phyloP scores from a whole-genome alignment of 2,888 invertebrate species.

The Acanthopleura granulata region DNA sequence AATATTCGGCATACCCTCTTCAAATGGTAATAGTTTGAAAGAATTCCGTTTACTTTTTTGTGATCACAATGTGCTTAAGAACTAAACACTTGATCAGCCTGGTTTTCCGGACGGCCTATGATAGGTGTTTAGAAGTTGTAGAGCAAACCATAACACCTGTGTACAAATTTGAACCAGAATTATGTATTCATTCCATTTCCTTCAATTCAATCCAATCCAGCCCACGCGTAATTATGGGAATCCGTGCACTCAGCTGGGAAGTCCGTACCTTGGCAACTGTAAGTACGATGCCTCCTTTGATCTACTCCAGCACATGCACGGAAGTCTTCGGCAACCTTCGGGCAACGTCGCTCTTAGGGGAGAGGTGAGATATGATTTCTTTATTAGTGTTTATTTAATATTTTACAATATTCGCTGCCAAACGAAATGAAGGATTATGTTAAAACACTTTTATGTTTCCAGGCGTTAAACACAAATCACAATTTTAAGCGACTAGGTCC shows the following conservation, averaged over 20 bases:
- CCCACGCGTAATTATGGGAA: constrained; percentile 46
- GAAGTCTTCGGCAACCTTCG: not conserved
- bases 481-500: too few relatives aligned
- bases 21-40: too few relatives aligned
- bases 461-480: too few relatives aligned
- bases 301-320: constrained; percentile 47
- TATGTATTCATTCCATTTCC: too few relatives aligned
- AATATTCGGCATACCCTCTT: too few relatives aligned
- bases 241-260: constrained; percentile 32
- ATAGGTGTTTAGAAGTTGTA: constrained; percentile 26
- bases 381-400: too few relatives aligned
- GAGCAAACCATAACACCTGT: not conserved
- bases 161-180: not conserved
- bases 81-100: not conserved
- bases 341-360: not conserved
- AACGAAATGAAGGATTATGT: too few relatives aligned
- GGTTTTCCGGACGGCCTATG: constrained; percentile 39
- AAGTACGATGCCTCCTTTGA: constrained; percentile 47
- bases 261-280: constrained; percentile 43
- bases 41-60: too few relatives aligned
- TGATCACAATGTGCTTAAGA: too few relatives aligned
- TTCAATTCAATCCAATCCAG: constrained; percentile 26
- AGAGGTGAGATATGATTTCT: not conserved
- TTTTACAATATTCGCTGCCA: too few relatives aligned
- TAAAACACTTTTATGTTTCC: too few relatives aligned